phyloP scores from a whole-genome alignment of 2,797 vertebrate genomes.

The Alcedo atthis region DNA sequence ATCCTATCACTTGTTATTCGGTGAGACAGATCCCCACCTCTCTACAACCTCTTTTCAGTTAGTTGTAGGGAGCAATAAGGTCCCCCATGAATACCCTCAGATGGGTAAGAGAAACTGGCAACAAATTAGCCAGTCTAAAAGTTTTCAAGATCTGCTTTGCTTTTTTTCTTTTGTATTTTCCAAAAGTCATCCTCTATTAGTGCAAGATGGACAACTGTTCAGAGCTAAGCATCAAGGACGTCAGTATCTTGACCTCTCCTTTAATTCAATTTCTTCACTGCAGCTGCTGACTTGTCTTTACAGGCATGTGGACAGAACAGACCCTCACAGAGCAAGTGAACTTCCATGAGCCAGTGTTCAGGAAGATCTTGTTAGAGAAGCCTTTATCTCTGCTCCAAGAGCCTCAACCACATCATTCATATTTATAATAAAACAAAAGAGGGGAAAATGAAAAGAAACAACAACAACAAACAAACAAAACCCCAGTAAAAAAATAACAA shows the following conservation, averaged over 20 bases:
- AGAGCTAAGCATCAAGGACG: not conserved
- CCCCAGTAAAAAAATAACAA: too few relatives aligned
- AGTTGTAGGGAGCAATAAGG: too few relatives aligned
- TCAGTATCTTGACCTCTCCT: not conserved
- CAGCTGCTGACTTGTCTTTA: slow-evolving; percentile 24
- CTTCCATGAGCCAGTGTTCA: not conserved
- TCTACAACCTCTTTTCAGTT: too few relatives aligned
- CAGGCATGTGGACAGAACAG: not conserved
- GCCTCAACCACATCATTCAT: not conserved
- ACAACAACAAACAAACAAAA: too few relatives aligned
- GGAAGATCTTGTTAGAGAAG: slow-evolving; percentile 16
- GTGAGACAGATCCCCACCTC: too few relatives aligned
- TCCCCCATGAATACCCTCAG: not conserved
- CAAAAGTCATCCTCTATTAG: not conserved
- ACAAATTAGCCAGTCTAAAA: not conserved
- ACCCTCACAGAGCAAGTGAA: slow-evolving; percentile 8
- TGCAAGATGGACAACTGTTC: not conserved
- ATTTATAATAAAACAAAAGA: not conserved
- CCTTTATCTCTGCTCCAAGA: slow-evolving; percentile 34
- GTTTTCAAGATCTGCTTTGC: not conserved
- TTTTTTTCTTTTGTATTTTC: not conserved
- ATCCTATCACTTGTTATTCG: too few relatives aligned
- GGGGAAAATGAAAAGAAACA: too few relatives aligned
- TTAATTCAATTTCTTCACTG: slow-evolving; percentile 14
- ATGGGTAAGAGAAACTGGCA: not conserved